phyloP scores from a whole-genome alignment of 1,140 invertebrate species.

The Brachionus manjavacas region DNA sequence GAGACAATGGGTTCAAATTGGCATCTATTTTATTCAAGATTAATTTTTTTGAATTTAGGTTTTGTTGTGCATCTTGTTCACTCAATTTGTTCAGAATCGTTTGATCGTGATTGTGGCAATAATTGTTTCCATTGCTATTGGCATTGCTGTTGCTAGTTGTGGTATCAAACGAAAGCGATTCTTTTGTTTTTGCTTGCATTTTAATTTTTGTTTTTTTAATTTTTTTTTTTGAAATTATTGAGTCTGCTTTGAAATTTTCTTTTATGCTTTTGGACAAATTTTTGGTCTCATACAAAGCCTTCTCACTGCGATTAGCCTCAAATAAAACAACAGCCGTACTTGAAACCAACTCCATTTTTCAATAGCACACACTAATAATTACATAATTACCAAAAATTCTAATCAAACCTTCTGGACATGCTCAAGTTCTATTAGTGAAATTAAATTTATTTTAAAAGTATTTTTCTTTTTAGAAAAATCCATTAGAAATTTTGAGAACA shows the following conservation, averaged over 20 bases:
- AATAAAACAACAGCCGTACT: neutral
- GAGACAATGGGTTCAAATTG: neutral
- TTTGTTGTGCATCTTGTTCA: neutral
- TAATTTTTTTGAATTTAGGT: neutral
- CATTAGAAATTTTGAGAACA: too few species aligned
- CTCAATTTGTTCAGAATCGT: neutral
- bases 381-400: neutral
- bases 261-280: neutral
- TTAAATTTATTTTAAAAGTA: neutral
- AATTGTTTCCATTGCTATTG: neutral
- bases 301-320: neutral
- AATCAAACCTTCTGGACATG: neutral
- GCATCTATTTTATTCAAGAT: neutral
- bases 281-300: neutral
- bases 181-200: constrained; percentile 29
- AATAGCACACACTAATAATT: neutral
- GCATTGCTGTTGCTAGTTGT: neutral
- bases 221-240: neutral
- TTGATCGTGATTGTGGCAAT: neutral
- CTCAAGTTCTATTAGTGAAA: neutral
- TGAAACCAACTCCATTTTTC: neutral
- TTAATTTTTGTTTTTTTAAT: constrained; percentile 29
- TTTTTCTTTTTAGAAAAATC: neutral
- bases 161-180: neutral
- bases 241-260: neutral